Evolutionary conservation across 2,888 invertebrate genomes (phyloP).

Genomic region (Clitarchus hookeri): DNA sequence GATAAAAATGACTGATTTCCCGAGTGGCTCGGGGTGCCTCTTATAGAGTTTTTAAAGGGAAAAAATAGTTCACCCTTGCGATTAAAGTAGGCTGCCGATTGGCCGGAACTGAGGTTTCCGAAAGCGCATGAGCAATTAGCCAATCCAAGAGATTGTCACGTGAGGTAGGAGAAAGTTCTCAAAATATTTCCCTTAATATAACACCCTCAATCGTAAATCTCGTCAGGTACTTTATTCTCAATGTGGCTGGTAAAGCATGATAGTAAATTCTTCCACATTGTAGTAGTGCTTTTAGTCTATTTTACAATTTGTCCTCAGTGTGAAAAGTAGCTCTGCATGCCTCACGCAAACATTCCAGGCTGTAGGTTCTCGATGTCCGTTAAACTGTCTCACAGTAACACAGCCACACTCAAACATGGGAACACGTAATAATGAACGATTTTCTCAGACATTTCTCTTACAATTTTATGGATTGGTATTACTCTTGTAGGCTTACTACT

Average conservation of each 20-base stretch:
- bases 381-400: slow-evolving; percentile 15
- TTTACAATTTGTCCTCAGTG: neutral
- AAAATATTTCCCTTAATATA: neutral
- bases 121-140: too few relatives aligned
- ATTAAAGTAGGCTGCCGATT: too few relatives aligned
- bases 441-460: neutral
- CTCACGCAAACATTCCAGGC: neutral
- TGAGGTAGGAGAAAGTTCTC: neutral
- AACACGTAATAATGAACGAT: neutral
- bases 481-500: neutral
- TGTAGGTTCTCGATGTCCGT: neutral
- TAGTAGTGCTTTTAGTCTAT: neutral
- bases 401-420: neutral
- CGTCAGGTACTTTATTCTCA: neutral
- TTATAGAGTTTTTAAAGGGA: too few relatives aligned
- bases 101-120: too few relatives aligned
- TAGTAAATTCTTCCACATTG: slow-evolving; percentile 5
- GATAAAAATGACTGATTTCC: too few relatives aligned
- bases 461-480: slow-evolving; percentile 19
- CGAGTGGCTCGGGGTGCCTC: too few relatives aligned
- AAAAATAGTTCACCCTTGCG: too few relatives aligned
- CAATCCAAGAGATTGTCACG: too few relatives aligned
- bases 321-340: slow-evolving; percentile 17
- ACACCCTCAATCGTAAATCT: neutral
- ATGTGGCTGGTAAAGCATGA: neutral